Conservation (phyloP, 2,113 vertebrate genomes). For the Pavo muticus region DNA sequence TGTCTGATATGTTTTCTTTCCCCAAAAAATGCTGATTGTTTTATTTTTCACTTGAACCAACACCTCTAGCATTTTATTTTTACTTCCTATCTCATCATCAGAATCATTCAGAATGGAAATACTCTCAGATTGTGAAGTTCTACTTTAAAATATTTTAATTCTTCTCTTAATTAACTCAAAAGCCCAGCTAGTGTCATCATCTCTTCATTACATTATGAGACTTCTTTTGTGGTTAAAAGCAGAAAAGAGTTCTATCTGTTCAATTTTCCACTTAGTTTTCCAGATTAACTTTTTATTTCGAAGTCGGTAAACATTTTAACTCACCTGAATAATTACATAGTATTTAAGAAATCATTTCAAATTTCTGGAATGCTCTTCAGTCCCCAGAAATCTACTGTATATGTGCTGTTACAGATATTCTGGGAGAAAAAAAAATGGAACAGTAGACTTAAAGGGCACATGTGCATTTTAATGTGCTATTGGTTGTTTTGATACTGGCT, state of each 20-base stretch:
- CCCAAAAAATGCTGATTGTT: neutral
- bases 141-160: neutral
- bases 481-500: neutral
- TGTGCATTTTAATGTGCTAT: neutral
- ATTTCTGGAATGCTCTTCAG: neutral
- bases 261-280: neutral
- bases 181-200: neutral
- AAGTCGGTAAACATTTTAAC: conserved; percentile 1
- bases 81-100: neutral
- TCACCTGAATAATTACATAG: neutral
- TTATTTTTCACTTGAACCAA: neutral
- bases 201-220: neutral
- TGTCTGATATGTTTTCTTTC: neutral
- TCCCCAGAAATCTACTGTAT: neutral
- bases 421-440: neutral
- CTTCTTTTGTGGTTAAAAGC: neutral
- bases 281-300: neutral
- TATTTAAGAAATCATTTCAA: neutral
- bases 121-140: neutral
- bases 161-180: neutral
- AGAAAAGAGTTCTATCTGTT: neutral
- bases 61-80: neutral
- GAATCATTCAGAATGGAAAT: no score
- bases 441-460: neutral
- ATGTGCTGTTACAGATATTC: neutral